These are phyloP conservation scores for Drosophila monieri DNA, from an alignment of 2,888 invertebrate genomes.

Conservation along the genomic window DNA sequence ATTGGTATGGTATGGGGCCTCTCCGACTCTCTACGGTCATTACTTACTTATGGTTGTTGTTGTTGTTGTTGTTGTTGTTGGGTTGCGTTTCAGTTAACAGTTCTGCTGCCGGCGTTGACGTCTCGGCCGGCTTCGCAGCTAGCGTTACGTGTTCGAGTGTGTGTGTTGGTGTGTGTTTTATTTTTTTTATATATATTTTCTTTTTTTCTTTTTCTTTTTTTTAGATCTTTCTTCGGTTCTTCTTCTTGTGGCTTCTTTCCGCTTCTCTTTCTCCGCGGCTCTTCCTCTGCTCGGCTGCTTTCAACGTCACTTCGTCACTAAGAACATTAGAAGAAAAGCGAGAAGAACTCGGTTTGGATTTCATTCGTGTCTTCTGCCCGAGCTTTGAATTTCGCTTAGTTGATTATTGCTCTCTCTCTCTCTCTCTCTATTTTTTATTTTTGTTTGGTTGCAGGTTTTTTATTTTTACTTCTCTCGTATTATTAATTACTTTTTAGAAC, in stretches of 20 bases:
- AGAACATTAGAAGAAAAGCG: conserved; percentile 30
- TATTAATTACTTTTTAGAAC: conserved; percentile 19
- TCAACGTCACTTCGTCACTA: conserved; percentile 72
- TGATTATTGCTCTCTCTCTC: conserved; percentile 19
- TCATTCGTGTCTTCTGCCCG: conserved; percentile 9
- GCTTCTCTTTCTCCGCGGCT: conserved; percentile 13
- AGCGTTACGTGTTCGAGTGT: conserved; percentile 23
- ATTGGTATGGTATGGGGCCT: neutral
- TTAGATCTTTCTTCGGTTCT: conserved; percentile 48
- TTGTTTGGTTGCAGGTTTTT: conserved; percentile 10
- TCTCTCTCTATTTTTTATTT: neutral
- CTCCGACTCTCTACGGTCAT: conserved; percentile 23
- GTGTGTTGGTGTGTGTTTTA: conserved; percentile 30
- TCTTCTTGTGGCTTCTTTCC: conserved; percentile 18
- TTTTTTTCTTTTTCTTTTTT: neutral
- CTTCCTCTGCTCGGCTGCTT: conserved; percentile 23
- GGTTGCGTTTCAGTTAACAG: conserved; percentile 58
- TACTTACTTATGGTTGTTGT: conserved; percentile 37
- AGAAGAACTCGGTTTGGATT: conserved; percentile 45
- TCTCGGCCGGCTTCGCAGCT: conserved; percentile 18
- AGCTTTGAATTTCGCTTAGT: conserved; percentile 19
- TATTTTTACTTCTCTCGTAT: conserved; percentile 9
- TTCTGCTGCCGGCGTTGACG: conserved; percentile 45
- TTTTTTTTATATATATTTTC: conserved; percentile 28
- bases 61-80: conserved; percentile 45